Evolutionary conservation across 92 coral and sea anemone genomes (phyloP).

Genomic region (Ricordea florida): DNA sequence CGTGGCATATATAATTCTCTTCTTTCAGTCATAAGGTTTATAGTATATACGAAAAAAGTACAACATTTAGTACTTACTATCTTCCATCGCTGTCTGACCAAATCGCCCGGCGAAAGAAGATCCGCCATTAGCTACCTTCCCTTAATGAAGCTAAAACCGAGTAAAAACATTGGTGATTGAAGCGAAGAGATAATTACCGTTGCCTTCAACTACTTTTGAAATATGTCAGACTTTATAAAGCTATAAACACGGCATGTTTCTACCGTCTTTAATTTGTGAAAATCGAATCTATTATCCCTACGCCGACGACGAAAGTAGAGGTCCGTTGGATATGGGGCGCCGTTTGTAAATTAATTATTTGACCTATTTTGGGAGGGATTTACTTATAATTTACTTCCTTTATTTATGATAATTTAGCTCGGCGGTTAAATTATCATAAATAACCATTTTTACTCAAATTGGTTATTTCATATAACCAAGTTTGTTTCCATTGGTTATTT

Average conservation of each 20-base stretch:
- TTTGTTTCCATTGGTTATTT: too few relatives aligned
- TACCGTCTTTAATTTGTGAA: constrained; percentile 10
- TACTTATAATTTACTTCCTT: too few relatives aligned
- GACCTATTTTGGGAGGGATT: too few relatives aligned
- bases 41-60: neutral
- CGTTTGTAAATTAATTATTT: too few relatives aligned
- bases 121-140: constrained; percentile 87
- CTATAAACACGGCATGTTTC: constrained; percentile 25
- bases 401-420: too few relatives aligned
- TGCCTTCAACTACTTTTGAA: constrained; percentile 6
- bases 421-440: too few relatives aligned
- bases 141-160: constrained; percentile 42
- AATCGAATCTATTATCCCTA: constrained; percentile 6
- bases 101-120: constrained; percentile 94
- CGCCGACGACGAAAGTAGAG: neutral
- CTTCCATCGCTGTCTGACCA: constrained; percentile 99
- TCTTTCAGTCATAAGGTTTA: neutral
- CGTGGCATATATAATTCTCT: neutral
- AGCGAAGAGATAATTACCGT: constrained; percentile 5
- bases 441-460: too few relatives aligned
- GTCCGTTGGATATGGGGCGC: too few relatives aligned
- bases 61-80: constrained; percentile 76
- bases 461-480: too few relatives aligned
- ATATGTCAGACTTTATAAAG: constrained; percentile 14
- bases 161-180: constrained; percentile 30